Evolutionary conservation across 2,888 invertebrate species (phyloP), one percentile per base, ranked within the genome.

Genomic region (Prosapia bicincta): DNA sequence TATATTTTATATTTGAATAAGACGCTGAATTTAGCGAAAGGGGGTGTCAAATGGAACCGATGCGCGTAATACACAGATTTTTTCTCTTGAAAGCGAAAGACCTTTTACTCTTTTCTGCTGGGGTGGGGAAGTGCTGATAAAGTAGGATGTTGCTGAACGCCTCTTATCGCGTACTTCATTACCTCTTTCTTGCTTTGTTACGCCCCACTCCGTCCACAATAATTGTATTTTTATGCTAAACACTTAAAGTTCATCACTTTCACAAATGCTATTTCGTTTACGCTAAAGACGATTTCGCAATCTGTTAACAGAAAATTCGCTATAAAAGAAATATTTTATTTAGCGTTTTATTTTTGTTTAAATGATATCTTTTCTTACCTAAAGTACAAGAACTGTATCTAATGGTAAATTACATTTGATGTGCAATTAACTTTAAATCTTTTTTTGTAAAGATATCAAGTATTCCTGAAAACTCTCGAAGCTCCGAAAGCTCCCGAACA

Each of bases 1-100:
- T 54, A 54, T 54, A 54, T 54, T 54, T 54, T 54, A 38, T 38
- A 54, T 54, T 54, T 54, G 54, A 54, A 54, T 54, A 54, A 54
- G 54, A 20, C 54, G 5, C 3, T n/a, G 54, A 54, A 54, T 54
- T 54, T 54, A 54, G 54, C 20, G 20, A 54, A 54, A 54, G 54
- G 7, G 54, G 54, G 54, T 54, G 54, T 54, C 54, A 54, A 54
- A 54, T 20, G n/a, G 54, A 54, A 54, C 54, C 54, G 54, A 54
- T 20, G 54, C 54, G 54, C 54, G 20, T 54, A 54, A 20, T 54
- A 54, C 54, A 3, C 5, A 54, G 54, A 54, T 54, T 54, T 54
- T 20, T 38, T 38, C 13, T 20, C 20, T 3, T 20, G 54, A 54
- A 54, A 13, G 20, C 54, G 20, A 54, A 13, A 54, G 2, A 54